Conservation (phyloP, 2,113 vertebrate species). For the Riparia riparia region DNA sequence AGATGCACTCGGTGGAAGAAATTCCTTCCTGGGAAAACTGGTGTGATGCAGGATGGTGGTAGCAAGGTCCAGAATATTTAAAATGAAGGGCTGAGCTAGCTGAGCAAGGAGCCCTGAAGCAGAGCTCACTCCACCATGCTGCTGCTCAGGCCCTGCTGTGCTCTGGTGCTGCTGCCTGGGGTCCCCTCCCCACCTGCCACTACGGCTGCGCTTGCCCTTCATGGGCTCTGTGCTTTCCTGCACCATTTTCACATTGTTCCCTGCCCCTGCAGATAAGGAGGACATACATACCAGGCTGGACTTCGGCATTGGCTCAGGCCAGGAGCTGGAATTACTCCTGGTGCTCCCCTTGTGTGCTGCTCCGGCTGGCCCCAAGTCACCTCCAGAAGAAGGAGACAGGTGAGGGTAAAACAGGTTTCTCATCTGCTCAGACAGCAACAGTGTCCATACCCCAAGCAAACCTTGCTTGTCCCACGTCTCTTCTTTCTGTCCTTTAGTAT, state of each 20-base stretch:
- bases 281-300: not conserved
- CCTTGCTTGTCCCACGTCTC: not conserved
- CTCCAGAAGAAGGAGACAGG: not conserved
- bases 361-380: accelerated
- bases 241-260: not conserved
- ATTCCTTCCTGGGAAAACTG: not conserved
- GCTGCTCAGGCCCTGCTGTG: not conserved
- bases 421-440: not conserved
- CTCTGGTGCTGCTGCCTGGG: not conserved
- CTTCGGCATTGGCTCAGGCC: not conserved
- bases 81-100: not conserved
- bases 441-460: not conserved
- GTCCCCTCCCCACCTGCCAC: not conserved
- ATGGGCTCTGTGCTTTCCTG: not conserved
- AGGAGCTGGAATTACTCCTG: not conserved
- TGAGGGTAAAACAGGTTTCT: not conserved
- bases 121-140: not conserved
- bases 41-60: not conserved
- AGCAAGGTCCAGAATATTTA: not conserved
- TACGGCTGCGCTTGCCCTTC: accelerated
- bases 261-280: not conserved
- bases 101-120: not conserved
- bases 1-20: accelerated
- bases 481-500: not conserved
- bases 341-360: not conserved